Conservation (phyloP, 1,140 invertebrate species). For the Trachymyrmex septentrionalis region DNA sequence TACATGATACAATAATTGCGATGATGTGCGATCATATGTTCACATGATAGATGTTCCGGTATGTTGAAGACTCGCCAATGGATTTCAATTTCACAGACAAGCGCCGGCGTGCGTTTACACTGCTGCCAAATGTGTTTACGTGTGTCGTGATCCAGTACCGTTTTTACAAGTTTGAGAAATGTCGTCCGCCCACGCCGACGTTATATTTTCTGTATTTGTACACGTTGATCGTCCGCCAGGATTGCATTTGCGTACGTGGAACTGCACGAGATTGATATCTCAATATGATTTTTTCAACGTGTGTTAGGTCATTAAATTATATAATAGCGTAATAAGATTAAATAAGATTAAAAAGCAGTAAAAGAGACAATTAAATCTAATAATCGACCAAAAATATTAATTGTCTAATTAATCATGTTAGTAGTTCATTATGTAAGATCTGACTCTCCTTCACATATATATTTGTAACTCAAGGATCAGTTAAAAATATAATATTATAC, state of each 20-base stretch:
- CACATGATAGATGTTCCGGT: background rate
- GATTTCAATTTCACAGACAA: conserved; percentile 10
- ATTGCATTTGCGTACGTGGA: conserved; percentile 16
- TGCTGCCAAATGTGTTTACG: conserved; percentile 6
- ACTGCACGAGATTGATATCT: conserved; percentile 18
- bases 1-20: conserved; percentile 1
- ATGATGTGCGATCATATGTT: background rate
- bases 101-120: background rate
- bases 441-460: background rate
- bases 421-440: background rate
- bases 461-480: background rate
- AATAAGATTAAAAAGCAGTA: background rate
- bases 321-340: background rate
- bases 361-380: background rate
- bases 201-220: conserved; percentile 52
- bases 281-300: background rate
- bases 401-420: background rate
- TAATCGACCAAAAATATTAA: background rate
- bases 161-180: conserved; percentile 54
- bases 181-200: background rate
- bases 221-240: conserved; percentile 34
- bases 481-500: conserved; percentile 2
- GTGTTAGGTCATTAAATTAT: background rate
- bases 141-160: conserved; percentile 22
- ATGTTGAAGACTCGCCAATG: background rate